Conservation (phyloP, 2,888 invertebrate genomes). For the Odontomyia ornata region DNA sequence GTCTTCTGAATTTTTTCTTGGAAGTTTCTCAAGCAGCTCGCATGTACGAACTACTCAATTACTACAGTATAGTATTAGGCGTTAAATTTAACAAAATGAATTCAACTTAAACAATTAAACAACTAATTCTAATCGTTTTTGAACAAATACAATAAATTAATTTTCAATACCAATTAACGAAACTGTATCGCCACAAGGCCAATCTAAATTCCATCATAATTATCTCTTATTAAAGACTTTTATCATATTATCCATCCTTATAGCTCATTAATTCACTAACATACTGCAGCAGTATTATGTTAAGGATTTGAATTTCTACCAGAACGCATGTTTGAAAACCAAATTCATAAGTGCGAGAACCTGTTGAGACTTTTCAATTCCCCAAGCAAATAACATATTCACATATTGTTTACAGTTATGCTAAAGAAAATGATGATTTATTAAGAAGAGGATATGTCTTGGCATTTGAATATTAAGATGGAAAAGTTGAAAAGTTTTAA, state of each 20-base stretch:
- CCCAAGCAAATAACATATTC: conserved; percentile 50
- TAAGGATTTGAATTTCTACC: background rate
- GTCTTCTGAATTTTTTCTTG: too few species aligned
- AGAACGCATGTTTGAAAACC: background rate
- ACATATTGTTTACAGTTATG: conserved; percentile 49
- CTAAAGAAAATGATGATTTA: conserved; percentile 45
- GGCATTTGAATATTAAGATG: background rate
- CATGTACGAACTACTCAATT: too few species aligned
- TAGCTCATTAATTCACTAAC: conserved; percentile 45
- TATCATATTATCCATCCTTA: background rate
- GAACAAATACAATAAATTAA: background rate
- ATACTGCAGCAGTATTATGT: background rate
- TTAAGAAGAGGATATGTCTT: conserved; percentile 44
- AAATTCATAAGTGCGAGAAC: conserved; percentile 50
- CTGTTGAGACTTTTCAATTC: conserved; percentile 51
- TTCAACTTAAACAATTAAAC: too few species aligned
- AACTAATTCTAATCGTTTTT: background rate
- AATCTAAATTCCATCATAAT: too few species aligned
- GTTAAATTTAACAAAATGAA: too few species aligned
- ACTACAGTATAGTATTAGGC: too few species aligned
- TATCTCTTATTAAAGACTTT: conserved; percentile 46
- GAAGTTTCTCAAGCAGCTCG: too few species aligned
- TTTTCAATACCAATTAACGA: conserved; percentile 6
- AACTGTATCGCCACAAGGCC: conserved; percentile 18
- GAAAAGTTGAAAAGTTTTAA: background rate